phyloP scores from a whole-genome alignment of 92 coral and sea anemone genomes.

The Palythoa grandiflora region DNA sequence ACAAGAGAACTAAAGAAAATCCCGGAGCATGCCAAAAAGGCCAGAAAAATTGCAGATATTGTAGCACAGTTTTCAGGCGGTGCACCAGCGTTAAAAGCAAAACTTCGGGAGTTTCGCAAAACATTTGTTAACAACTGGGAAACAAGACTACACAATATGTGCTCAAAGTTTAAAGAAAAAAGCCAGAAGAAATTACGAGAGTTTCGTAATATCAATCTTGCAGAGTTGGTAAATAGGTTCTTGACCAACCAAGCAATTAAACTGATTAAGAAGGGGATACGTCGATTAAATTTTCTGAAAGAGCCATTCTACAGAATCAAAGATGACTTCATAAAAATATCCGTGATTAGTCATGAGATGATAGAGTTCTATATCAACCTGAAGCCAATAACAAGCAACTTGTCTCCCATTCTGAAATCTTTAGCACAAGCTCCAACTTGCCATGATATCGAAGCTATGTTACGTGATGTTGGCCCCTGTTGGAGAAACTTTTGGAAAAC shows the following conservation, averaged over 20 bases:
- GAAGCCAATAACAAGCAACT: slow-evolving; percentile 86
- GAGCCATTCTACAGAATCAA: slow-evolving; percentile 78
- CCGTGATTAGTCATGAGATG: slow-evolving; percentile 74
- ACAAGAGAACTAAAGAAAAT: slow-evolving; percentile 68
- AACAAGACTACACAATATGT: slow-evolving; percentile 72
- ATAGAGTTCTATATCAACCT: slow-evolving; percentile 75
- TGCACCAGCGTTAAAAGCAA: slow-evolving; percentile 73
- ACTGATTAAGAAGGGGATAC: slow-evolving; percentile 71
- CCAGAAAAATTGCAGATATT: slow-evolving; percentile 87
- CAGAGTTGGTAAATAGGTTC: slow-evolving; percentile 73
- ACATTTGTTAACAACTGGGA: slow-evolving; percentile 84
- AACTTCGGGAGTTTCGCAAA: slow-evolving; percentile 79
- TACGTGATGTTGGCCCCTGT: slow-evolving; percentile 46
- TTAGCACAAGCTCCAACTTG: slow-evolving; percentile 88
- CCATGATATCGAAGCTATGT: slow-evolving; percentile 61
- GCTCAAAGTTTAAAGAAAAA: slow-evolving; percentile 76
- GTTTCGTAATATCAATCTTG: slow-evolving; percentile 76
- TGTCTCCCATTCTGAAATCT: slow-evolving; percentile 80
- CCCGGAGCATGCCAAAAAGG: slow-evolving; percentile 87
- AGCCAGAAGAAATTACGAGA: slow-evolving; percentile 74
- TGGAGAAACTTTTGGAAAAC: slow-evolving; percentile 25
- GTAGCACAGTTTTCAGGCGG: slow-evolving; percentile 80
- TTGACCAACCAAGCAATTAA: slow-evolving; percentile 81
- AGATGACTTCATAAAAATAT: slow-evolving; percentile 68
- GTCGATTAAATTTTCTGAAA: slow-evolving; percentile 71